Conservation (phyloP, 2,797 vertebrate genomes). For the Peromyscus eremicus region DNA sequence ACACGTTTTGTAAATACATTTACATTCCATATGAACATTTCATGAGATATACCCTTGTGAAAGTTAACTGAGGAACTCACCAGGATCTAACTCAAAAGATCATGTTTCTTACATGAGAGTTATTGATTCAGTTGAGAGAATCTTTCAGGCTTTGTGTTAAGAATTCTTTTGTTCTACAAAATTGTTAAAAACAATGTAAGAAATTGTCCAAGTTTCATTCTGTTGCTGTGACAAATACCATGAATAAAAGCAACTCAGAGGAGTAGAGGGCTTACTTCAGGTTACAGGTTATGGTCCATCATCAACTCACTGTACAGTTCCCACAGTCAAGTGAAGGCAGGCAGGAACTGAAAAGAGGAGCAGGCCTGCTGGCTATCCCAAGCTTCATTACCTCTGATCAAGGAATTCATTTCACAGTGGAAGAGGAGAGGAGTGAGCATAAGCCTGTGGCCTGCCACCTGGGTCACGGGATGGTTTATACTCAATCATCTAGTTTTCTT, state of each 20-base stretch:
- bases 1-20: neutral
- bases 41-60: neutral
- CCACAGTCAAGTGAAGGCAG: neutral
- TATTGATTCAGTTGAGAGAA: neutral
- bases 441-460: neutral
- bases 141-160: neutral
- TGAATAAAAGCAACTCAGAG: neutral
- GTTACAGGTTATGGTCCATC: too few species aligned
- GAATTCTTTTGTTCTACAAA: neutral
- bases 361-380: neutral
- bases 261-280: neutral
- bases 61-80: neutral
- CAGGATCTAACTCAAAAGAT: neutral
- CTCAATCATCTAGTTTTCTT: neutral
- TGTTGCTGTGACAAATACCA: neutral
- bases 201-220: neutral
- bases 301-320: neutral
- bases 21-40: neutral
- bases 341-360: neutral
- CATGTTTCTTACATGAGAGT: neutral
- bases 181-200: neutral
- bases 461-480: neutral
- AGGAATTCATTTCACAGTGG: neutral
- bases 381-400: neutral
- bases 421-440: neutral